Conservation (phyloP, 2,113 vertebrate species). For the Erinaceus europaeus region DNA sequence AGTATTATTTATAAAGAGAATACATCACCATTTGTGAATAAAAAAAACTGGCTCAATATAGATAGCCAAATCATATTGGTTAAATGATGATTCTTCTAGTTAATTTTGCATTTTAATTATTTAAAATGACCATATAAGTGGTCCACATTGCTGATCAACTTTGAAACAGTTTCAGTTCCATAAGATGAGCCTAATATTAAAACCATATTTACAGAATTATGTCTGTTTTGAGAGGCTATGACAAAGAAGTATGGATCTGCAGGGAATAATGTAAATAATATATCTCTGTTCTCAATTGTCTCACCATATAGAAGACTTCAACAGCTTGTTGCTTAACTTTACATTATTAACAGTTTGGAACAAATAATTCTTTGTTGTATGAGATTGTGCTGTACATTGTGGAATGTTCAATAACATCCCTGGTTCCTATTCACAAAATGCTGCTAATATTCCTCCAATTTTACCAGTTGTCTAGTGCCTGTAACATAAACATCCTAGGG, state of each 20-base stretch:
- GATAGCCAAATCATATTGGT: not conserved
- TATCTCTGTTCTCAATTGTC: not conserved
- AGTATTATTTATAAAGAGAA: not conserved
- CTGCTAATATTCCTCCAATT: not conserved
- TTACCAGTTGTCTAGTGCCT: not conserved
- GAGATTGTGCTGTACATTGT: not conserved
- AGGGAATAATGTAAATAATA: not conserved
- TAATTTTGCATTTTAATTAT: not conserved
- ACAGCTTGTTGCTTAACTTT: not conserved
- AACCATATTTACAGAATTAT: not conserved
- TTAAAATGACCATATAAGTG: not conserved
- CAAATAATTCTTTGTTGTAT: not conserved
- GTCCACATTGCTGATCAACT: not conserved
- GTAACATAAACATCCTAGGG: not conserved
- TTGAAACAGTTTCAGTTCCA: not conserved
- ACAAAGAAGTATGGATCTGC: not conserved
- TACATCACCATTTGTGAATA: no score
- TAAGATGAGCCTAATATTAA: not conserved
- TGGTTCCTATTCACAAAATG: not conserved
- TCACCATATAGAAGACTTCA: not conserved
- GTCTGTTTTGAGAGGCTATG: not conserved
- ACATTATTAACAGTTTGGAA: not conserved
- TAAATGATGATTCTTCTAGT: not conserved
- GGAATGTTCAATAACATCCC: not conserved
- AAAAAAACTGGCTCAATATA: no score